Conservation (phyloP, 1,140 invertebrate genomes). For the Gerris buenoi region DNA sequence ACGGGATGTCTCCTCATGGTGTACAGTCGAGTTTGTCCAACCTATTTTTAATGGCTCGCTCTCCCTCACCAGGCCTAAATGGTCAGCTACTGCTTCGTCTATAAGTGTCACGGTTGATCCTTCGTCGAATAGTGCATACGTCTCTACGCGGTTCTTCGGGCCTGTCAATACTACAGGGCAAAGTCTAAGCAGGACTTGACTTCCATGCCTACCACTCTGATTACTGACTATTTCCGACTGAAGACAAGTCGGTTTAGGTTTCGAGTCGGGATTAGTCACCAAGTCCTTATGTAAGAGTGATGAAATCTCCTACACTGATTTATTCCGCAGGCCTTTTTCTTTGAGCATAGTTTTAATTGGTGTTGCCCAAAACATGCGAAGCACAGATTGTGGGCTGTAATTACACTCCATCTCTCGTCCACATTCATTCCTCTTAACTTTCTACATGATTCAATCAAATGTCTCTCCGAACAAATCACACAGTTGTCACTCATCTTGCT, state of each 20-base stretch:
- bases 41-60: background rate
- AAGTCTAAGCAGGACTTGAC: background rate
- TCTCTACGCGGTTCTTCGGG: background rate
- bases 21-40: background rate
- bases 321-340: background rate
- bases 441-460: no score
- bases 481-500: no score
- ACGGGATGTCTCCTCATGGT: background rate
- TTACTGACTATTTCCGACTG: no score
- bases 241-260: no score
- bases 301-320: background rate
- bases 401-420: background rate
- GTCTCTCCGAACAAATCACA: no score
- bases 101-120: background rate
- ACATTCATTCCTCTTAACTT: no score
- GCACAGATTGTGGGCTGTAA: background rate
- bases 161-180: background rate
- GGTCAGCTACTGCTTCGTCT: background rate
- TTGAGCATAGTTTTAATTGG: background rate
- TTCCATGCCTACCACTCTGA: no score
- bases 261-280: no score
- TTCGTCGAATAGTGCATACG: background rate
- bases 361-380: background rate
- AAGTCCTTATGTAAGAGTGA: background rate
- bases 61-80: background rate